Percentiles rank a stretch among this genome's conserved stretches.
phyloP scores from a whole-genome alignment of 2,888 invertebrate genomes.

The Monoplex corrugatus region DNA sequence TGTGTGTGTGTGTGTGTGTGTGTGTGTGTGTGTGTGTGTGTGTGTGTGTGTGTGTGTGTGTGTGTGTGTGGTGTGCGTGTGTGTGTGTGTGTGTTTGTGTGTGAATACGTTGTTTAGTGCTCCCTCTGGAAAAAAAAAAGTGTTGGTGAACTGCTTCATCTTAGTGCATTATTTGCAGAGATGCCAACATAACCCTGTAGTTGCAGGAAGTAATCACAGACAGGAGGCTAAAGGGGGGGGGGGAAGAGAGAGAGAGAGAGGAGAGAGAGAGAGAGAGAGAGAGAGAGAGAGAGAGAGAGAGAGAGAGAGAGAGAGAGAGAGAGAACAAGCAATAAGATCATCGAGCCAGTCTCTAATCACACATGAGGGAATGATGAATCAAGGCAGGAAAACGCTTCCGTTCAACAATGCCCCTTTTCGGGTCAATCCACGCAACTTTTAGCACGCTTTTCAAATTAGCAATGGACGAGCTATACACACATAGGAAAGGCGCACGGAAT shows the following conservation, averaged over 20 bases:
- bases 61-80: background rate
- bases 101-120: background rate
- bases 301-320: too few relatives aligned
- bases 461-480: slow-evolving; percentile 16
- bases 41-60: background rate
- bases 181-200: too few relatives aligned
- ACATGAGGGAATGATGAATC: slow-evolving; percentile 24
- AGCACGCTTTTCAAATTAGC: slow-evolving; percentile 39
- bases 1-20: background rate
- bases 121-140: too few relatives aligned
- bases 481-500: background rate
- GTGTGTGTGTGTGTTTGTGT: background rate
- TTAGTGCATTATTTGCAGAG: too few relatives aligned
- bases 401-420: background rate
- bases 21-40: background rate
- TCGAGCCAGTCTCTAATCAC: background rate
- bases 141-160: too few relatives aligned
- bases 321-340: background rate
- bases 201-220: too few relatives aligned
- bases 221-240: background rate
- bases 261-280: background rate
- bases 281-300: background rate
- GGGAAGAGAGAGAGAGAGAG: background rate
- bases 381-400: slow-evolving; percentile 33
- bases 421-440: slow-evolving; percentile 11